Evolutionary conservation across 2,113 vertebrate genomes (phyloP).

Genomic region (Platycercus adscitus): DNA sequence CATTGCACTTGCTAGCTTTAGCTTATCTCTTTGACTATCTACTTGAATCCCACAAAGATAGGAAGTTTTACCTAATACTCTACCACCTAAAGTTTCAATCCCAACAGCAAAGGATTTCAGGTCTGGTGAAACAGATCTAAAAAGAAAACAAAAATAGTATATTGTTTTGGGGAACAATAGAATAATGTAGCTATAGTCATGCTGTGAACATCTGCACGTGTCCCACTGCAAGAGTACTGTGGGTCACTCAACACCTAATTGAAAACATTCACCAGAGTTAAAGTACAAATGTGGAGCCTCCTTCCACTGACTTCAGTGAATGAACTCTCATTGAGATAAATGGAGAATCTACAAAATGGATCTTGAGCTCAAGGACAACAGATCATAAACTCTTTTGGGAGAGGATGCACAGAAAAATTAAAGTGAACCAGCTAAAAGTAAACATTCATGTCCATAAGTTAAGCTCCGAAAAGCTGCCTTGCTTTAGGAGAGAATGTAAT

Average conservation of each 20-base stretch:
- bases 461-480: neutral
- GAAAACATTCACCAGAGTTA: neutral
- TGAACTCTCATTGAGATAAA: neutral
- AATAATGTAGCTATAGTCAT: neutral
- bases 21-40: neutral
- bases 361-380: neutral
- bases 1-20: neutral
- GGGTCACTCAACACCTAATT: neutral
- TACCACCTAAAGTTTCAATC: conserved; percentile 80
- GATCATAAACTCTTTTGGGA: neutral
- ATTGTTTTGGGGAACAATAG: neutral
- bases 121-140: conserved; percentile 83
- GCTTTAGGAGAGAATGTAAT: neutral
- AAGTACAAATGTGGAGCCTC: neutral
- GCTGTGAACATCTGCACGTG: neutral
- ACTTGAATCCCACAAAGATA: neutral
- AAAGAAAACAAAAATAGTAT: neutral
- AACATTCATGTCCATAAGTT: fast-evolving
- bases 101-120: conserved; percentile 88
- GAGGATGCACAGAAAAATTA: neutral
- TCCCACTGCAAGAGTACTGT: neutral
- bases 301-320: neutral
- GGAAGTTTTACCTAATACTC: conserved; percentile 78
- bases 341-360: neutral
- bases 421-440: neutral